phyloP scores from a whole-genome alignment of 2,797 vertebrate genomes.

The Eulemur mongoz region DNA sequence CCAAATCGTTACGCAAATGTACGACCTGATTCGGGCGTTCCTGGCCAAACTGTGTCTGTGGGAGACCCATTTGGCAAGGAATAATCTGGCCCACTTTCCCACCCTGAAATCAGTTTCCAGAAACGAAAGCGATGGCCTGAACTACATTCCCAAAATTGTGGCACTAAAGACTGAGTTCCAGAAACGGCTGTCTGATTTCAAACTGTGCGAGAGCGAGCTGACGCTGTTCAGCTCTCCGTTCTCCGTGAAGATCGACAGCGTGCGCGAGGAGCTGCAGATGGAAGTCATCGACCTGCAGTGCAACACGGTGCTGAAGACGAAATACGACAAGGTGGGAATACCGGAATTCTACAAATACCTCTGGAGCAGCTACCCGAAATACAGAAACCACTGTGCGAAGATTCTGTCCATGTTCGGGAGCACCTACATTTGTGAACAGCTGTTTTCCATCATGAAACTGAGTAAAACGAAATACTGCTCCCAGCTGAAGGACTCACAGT shows the following conservation, averaged over 20 bases:
- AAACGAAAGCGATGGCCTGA: slow-evolving; percentile 30
- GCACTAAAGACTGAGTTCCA: slow-evolving; percentile 65
- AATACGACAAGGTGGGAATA: slow-evolving; percentile 62
- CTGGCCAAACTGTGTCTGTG: slow-evolving; percentile 74
- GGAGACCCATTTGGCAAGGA: slow-evolving; percentile 68
- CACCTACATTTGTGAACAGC: slow-evolving; percentile 73
- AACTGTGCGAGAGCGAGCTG: slow-evolving; percentile 58
- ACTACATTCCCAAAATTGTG: slow-evolving; percentile 64
- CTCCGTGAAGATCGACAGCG: slow-evolving; percentile 25
- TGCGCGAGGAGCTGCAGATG: slow-evolving; percentile 68
- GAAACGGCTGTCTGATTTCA: slow-evolving; percentile 57
- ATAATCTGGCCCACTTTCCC: slow-evolving; percentile 73
- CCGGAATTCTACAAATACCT: slow-evolving; percentile 68
- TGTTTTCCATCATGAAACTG: slow-evolving; percentile 79
- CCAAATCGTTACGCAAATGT: slow-evolving; percentile 69
- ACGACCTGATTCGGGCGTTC: slow-evolving; percentile 64
- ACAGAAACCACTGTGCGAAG: slow-evolving; percentile 56
- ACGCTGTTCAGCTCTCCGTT: slow-evolving; percentile 65
- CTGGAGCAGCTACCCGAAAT: slow-evolving; percentile 62
- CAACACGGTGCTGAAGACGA: slow-evolving; percentile 57
- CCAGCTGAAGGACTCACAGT: not conserved
- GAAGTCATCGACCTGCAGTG: slow-evolving; percentile 76
- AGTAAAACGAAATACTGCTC: slow-evolving; percentile 60
- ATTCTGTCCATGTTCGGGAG: slow-evolving; percentile 76
- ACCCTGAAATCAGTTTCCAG: slow-evolving; percentile 44